These are phyloP conservation scores for Alethe diademata DNA, from an alignment of 2,113 vertebrate genomes.

Conservation along the genomic window DNA sequence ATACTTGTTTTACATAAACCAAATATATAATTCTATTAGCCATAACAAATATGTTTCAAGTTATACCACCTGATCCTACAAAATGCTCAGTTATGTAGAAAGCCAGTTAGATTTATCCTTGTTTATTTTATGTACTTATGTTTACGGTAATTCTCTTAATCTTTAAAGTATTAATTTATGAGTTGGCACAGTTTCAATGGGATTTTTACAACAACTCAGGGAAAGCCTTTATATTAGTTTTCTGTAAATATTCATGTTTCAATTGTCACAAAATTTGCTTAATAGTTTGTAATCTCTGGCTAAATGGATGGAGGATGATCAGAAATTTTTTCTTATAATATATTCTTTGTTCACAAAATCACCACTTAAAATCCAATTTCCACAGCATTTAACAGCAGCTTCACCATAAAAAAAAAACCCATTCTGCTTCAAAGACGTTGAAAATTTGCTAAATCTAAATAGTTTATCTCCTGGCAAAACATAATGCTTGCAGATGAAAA, in stretches of 20 bases:
- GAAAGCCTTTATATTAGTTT: neutral
- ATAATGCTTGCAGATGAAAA: neutral
- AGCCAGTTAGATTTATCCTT: neutral
- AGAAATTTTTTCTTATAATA: neutral
- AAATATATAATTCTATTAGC: neutral
- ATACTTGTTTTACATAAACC: neutral
- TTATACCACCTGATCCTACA: neutral
- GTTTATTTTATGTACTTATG: neutral
- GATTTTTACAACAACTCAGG: neutral
- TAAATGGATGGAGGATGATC: neutral
- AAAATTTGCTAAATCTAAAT: constrained; percentile 9
- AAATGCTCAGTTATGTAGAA: neutral
- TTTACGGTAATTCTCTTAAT: neutral
- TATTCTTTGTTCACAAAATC: neutral
- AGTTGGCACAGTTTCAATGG: neutral
- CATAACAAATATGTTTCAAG: neutral
- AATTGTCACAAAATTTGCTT: neutral
- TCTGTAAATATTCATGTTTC: neutral
- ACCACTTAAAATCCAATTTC: constrained; percentile 10
- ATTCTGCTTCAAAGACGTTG: neutral
- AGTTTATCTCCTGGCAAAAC: neutral
- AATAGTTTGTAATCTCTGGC: neutral
- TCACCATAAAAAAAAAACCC: neutral
- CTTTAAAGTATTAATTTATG: neutral
- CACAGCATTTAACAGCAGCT: neutral